phyloP scores from a whole-genome alignment of 2,888 invertebrate species.

The Oscheius sp. region DNA sequence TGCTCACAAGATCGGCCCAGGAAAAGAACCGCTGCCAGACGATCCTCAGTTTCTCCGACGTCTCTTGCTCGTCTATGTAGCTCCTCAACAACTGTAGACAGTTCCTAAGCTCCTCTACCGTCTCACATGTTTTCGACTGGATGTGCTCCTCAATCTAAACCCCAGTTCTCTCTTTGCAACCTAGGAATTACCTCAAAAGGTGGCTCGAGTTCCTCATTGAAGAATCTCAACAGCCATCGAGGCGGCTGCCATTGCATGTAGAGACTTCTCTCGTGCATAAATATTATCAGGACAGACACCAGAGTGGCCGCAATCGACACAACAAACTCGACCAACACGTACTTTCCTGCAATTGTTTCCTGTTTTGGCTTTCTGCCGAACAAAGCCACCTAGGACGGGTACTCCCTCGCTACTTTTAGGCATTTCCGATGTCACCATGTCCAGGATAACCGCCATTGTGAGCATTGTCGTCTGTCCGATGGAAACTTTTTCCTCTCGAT shows the following conservation, averaged over 20 bases:
- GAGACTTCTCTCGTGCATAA: conserved; percentile 56
- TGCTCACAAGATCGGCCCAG: conserved; percentile 53
- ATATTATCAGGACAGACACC: conserved; percentile 58
- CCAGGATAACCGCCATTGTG: conserved; percentile 63
- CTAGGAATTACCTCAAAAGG: conserved; percentile 15
- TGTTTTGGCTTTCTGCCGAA: not conserved
- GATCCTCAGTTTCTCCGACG: conserved; percentile 50
- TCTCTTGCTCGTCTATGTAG: conserved; percentile 55
- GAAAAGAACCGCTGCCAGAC: conserved; percentile 64
- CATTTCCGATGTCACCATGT: conserved; percentile 63
- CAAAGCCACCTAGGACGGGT: conserved; percentile 49
- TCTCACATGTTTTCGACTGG: conserved; percentile 49
- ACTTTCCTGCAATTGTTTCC: conserved; percentile 47
- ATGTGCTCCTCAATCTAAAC: conserved; percentile 56
- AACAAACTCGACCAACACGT: conserved; percentile 57
- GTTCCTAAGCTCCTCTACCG: conserved; percentile 56
- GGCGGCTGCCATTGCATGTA: conserved; percentile 53
- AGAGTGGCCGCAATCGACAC: conserved; percentile 57
- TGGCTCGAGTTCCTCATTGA: conserved; percentile 41
- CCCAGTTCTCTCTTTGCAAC: not conserved
- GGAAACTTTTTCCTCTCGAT: conserved; percentile 59
- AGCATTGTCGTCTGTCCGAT: conserved; percentile 63
- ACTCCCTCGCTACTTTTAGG: conserved; percentile 61
- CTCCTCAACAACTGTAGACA: conserved; percentile 53
- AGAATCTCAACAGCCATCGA: conserved; percentile 48